A percentile compares a stretch with the other conserved stretches of the same genome.
phyloP scores from a whole-genome alignment of 2,113 vertebrate species.

The Periophthalmodon schlosseri region DNA sequence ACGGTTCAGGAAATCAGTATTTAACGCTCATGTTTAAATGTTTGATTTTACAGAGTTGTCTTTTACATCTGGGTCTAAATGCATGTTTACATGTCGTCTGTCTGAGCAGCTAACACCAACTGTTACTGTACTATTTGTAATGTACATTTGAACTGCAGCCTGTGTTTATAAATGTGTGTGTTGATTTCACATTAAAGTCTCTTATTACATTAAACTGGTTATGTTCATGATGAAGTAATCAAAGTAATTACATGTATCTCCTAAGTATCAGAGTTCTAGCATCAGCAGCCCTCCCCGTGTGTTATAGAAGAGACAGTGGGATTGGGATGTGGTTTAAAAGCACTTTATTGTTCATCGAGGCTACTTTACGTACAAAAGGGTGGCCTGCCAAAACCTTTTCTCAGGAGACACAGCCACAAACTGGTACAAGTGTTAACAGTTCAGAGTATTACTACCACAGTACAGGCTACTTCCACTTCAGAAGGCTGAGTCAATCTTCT shows the following conservation, averaged over 20 bases:
- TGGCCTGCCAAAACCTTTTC: slow-evolving; percentile 98
- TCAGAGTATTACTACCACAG: slow-evolving; percentile 75
- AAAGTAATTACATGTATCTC: not conserved
- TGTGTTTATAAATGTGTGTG: not conserved
- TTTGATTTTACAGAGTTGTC: not conserved
- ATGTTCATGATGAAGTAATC: not conserved
- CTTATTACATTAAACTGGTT: not conserved
- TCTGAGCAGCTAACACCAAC: not conserved
- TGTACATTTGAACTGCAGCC: not conserved
- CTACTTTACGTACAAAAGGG: slow-evolving; percentile 99
- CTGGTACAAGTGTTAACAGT: slow-evolving; percentile 85
- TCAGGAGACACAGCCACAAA: slow-evolving; percentile 91
- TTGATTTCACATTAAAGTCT: not conserved
- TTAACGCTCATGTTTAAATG: not conserved
- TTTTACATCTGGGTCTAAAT: not conserved
- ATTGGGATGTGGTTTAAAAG: slow-evolving; percentile 90
- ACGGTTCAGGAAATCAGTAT: not conserved
- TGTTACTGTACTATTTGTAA: not conserved
- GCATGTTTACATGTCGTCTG: not conserved
- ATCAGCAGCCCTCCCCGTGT: too few relatives aligned
- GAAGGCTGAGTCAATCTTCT: slow-evolving; percentile 21
- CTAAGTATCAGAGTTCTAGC: not conserved
- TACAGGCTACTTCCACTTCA: slow-evolving; percentile 77
- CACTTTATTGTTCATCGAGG: slow-evolving; percentile 99
- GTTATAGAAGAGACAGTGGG: not conserved